Percentiles rank a stretch among this genome's conserved stretches.
phyloP scores from a whole-genome alignment of 1,140 invertebrate genomes.

The Drosophila lacteicornis region DNA sequence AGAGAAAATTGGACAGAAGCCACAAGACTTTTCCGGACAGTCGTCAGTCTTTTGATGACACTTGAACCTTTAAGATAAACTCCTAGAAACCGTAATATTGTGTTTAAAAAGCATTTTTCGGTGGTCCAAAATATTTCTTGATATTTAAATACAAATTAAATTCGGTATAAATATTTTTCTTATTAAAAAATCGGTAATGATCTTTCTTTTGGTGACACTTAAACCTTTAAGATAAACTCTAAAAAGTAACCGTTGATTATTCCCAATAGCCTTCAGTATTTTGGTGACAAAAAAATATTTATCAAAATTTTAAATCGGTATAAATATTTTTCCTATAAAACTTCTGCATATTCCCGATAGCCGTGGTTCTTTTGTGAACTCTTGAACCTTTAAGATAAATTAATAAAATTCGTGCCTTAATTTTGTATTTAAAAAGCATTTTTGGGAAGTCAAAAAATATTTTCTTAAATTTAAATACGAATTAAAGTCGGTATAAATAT shows the following conservation, averaged over 20 bases:
- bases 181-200: background rate
- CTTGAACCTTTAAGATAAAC: background rate
- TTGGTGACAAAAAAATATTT: background rate
- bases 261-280: no score
- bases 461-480: background rate
- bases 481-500: background rate
- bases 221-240: background rate
- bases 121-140: background rate
- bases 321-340: background rate
- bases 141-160: background rate
- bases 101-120: background rate
- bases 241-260: no score
- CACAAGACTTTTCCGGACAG: background rate
- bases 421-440: background rate
- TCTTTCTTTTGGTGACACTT: background rate
- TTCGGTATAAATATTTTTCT: background rate
- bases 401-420: no score
- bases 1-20: slow-evolving; percentile 2
- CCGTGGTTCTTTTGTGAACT: no score
- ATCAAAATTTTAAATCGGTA: background rate
- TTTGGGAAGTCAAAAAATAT: background rate
- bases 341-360: no score
- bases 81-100: background rate
- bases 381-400: no score
- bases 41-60: slow-evolving; percentile 5